Conservation (phyloP, 2,797 vertebrate species). For the Parambassis ranga region DNA sequence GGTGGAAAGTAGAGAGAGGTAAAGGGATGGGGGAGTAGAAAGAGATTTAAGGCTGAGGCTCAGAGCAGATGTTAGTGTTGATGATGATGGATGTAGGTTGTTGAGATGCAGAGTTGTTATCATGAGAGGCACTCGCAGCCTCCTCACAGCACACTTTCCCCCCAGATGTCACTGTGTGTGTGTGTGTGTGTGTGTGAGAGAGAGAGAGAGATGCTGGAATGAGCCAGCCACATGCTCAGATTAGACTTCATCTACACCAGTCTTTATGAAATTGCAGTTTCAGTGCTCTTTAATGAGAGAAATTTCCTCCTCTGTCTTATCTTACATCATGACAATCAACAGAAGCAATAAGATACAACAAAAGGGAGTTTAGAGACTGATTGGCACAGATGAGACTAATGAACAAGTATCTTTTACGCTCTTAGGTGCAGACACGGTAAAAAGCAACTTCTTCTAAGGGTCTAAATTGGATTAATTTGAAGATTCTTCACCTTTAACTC, state of each 20-base stretch:
- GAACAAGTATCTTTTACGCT: slow-evolving; percentile 45
- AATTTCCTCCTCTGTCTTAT: slow-evolving; percentile 9
- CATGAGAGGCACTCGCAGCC: slow-evolving; percentile 76
- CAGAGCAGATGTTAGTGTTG: slow-evolving; percentile 83
- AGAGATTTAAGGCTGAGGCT: slow-evolving; percentile 80
- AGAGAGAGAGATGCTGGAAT: slow-evolving; percentile 40
- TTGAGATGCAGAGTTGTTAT: slow-evolving; percentile 82
- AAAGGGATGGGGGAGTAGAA: slow-evolving; percentile 59
- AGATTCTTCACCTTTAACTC: slow-evolving; percentile 27
- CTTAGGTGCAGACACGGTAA: not conserved
- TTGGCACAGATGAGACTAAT: slow-evolving; percentile 63
- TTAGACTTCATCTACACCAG: slow-evolving; percentile 14
- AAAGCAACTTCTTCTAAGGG: slow-evolving; percentile 26
- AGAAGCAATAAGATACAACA: slow-evolving; percentile 26
- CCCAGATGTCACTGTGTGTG: slow-evolving; percentile 65
- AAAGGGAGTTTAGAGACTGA: slow-evolving; percentile 47
- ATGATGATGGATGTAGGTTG: slow-evolving; percentile 85
- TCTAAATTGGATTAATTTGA: slow-evolving; percentile 37
- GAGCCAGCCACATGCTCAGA: slow-evolving; percentile 32
- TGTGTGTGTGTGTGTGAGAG: slow-evolving; percentile 1
- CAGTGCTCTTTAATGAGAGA: not conserved
- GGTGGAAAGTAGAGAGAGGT: slow-evolving; percentile 34
- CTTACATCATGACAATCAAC: slow-evolving; percentile 21
- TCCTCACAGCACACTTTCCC: slow-evolving; percentile 64
- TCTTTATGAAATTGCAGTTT: slow-evolving; percentile 26